Conservation (phyloP, 2,797 vertebrate genomes). For the Mustela erminea region DNA sequence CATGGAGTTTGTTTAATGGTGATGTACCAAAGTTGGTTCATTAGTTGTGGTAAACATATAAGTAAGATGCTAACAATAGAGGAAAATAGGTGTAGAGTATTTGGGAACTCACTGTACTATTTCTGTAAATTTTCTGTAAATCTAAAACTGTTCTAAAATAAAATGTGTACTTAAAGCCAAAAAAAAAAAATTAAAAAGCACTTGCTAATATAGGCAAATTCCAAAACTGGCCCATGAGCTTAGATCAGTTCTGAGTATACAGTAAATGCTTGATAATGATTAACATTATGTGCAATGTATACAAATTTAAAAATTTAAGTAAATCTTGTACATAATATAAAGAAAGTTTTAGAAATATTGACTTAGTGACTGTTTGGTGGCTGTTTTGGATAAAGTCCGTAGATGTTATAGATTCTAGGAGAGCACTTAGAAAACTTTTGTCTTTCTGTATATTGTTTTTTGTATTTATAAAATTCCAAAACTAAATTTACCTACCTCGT, state of each 20-base stretch:
- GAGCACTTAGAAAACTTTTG: neutral
- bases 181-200: neutral
- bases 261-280: neutral
- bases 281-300: neutral
- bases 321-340: neutral
- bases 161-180: neutral
- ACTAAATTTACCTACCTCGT: neutral
- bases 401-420: neutral
- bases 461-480: neutral
- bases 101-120: neutral
- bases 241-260: neutral
- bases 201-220: slow-evolving; percentile 6
- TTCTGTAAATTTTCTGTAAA: neutral
- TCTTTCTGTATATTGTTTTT: neutral
- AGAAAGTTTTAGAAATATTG: neutral
- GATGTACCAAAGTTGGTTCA: neutral
- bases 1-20: neutral
- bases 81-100: neutral
- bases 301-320: neutral
- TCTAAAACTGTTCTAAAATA: slow-evolving; percentile 27
- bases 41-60: neutral
- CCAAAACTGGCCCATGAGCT: neutral
- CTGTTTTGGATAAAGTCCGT: neutral
- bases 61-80: neutral
- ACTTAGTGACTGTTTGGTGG: neutral